These are phyloP conservation scores for Pharmacophagus antenor DNA, from an alignment of 2,888 invertebrate species.

Conservation along the genomic window DNA sequence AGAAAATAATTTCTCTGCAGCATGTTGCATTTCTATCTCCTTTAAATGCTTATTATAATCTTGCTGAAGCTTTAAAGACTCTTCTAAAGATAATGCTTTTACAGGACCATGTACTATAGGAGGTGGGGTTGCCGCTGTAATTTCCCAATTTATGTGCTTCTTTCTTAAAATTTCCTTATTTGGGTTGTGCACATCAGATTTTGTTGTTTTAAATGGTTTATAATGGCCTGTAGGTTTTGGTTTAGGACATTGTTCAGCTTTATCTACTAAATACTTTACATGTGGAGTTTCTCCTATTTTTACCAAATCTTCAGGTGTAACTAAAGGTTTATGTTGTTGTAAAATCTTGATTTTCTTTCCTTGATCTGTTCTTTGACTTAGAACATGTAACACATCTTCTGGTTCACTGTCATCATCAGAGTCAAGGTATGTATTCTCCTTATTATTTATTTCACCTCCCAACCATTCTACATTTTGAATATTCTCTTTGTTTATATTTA, in stretches of 20 bases:
- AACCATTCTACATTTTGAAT: constrained; percentile 83
- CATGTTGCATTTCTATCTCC: constrained; percentile 78
- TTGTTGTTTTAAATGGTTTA: constrained; percentile 82
- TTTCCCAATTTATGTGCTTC: constrained; percentile 80
- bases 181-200: constrained; percentile 77
- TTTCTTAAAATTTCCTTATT: constrained; percentile 74
- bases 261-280: constrained; percentile 77
- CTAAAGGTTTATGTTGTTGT: constrained; percentile 66
- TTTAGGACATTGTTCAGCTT: constrained; percentile 64
- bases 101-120: constrained; percentile 76
- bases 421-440: constrained; percentile 58
- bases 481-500: constrained; percentile 70
- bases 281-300: constrained; percentile 73
- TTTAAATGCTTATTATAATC: constrained; percentile 70
- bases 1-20: constrained; percentile 75
- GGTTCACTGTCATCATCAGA: constrained; percentile 82
- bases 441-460: constrained; percentile 63
- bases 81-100: constrained; percentile 75
- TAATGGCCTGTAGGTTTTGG: constrained; percentile 62
- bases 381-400: constrained; percentile 80
- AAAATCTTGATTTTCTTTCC: constrained; percentile 74
- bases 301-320: constrained; percentile 75
- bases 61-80: constrained; percentile 80
- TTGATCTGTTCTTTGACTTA: constrained; percentile 76
- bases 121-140: constrained; percentile 84